Percentiles rank a stretch among this genome's conserved stretches.
Evolutionary conservation across 2,113 vertebrate genomes (phyloP).

Genomic region (Erythrolamprus reginae): DNA sequence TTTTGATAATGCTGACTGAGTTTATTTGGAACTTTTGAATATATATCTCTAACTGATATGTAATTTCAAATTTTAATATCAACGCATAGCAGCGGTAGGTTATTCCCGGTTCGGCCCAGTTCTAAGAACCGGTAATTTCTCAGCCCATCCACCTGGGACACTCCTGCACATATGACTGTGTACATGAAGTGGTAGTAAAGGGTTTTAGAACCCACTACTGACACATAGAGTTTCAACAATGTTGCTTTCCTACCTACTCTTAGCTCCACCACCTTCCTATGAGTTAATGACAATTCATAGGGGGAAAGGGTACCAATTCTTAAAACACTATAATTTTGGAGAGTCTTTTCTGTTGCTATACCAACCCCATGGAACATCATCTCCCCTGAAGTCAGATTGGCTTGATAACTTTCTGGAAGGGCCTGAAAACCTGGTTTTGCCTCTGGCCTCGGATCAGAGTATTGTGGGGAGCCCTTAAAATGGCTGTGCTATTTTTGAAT

Average conservation of each 20-base stretch:
- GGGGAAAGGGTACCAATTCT: not conserved
- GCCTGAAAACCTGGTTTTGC: not conserved
- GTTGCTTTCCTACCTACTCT: not conserved
- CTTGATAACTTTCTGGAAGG: not conserved
- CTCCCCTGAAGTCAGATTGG: not conserved
- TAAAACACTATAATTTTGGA: not conserved
- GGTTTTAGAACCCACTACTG: too few relatives aligned
- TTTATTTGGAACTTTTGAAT: not conserved
- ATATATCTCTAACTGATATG: not conserved
- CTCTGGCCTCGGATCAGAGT: not conserved
- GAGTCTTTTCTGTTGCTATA: not conserved
- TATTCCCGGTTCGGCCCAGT: too few relatives aligned
- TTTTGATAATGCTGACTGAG: not conserved
- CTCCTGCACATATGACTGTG: too few relatives aligned
- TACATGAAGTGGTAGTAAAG: too few relatives aligned
- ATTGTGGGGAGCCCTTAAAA: not conserved
- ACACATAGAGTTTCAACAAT: not conserved
- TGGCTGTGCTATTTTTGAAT: not conserved
- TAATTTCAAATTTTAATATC: not conserved
- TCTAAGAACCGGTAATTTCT: too few relatives aligned
- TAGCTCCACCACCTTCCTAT: not conserved
- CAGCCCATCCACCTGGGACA: too few relatives aligned
- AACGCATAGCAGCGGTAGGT: too few relatives aligned
- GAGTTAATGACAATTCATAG: not conserved
- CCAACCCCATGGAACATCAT: not conserved